Evolutionary conservation across 1,140 invertebrate genomes (phyloP).

Genomic region (Matsumurasca onukii): DNA sequence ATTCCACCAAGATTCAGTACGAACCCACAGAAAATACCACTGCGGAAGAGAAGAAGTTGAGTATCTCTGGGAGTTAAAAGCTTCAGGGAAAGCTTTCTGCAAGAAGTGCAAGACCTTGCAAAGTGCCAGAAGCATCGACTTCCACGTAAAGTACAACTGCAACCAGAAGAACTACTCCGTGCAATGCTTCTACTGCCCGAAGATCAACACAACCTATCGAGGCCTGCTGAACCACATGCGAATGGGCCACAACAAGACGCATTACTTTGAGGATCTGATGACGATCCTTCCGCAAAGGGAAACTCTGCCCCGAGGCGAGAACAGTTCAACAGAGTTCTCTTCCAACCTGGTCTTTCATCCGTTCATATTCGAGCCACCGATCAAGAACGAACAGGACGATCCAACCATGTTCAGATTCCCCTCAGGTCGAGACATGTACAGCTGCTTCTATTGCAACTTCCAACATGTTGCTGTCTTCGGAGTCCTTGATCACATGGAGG

Average conservation of each 20-base stretch:
- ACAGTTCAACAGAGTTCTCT: neutral
- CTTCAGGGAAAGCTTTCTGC: neutral
- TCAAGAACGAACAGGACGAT: neutral
- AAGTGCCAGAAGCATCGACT: neutral
- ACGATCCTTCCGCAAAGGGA: neutral
- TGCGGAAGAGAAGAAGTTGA: neutral
- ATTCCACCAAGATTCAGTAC: too few relatives aligned
- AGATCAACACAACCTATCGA: neutral
- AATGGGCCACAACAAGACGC: neutral
- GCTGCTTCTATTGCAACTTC: neutral
- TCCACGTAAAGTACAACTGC: slow-evolving; percentile 4
- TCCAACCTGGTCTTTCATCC: neutral
- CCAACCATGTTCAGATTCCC: neutral
- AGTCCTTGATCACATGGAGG: slow-evolving; percentile 10
- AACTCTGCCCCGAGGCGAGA: neutral
- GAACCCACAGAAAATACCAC: neutral
- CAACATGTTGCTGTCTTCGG: neutral
- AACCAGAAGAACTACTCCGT: neutral
- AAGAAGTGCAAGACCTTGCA: neutral
- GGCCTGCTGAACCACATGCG: neutral
- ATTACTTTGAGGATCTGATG: neutral
- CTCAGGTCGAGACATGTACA: neutral
- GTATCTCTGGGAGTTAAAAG: neutral
- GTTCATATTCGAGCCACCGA: neutral
- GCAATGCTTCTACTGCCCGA: slow-evolving; percentile 10